Evolutionary conservation across 2,113 vertebrate species (phyloP).

Genomic region (Dipodomys stephensi): DNA sequence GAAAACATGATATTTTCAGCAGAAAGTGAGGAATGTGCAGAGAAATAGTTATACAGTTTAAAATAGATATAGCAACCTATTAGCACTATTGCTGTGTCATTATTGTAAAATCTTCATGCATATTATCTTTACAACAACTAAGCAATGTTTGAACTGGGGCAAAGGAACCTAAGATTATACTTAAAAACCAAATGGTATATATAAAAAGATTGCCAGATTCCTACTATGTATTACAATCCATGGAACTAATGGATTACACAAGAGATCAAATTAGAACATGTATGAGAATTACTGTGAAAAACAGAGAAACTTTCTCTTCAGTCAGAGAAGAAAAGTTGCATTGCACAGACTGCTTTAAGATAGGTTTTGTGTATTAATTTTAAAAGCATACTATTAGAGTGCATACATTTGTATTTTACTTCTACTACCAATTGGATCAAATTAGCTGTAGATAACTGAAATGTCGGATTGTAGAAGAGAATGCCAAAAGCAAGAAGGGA

Average conservation of each 20-base stretch:
- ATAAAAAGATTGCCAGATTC: neutral
- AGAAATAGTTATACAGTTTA: neutral
- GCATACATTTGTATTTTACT: neutral
- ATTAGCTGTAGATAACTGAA: neutral
- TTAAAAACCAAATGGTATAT: neutral
- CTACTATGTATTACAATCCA: neutral
- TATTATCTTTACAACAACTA: neutral
- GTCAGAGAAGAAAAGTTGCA: neutral
- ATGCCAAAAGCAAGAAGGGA: neutral
- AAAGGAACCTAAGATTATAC: neutral
- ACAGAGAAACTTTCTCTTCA: neutral
- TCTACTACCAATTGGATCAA: neutral
- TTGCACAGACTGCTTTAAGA: neutral
- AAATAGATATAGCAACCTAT: neutral
- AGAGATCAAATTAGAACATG: neutral
- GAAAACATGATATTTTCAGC: neutral
- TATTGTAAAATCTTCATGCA: neutral
- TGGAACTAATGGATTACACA: constrained; percentile 23
- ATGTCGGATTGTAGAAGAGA: neutral
- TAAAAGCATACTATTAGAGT: neutral
- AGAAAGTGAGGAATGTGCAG: neutral
- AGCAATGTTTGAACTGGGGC: neutral
- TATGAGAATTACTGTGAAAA: neutral
- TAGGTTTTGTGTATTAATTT: neutral
- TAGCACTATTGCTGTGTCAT: neutral